Percentiles rank a stretch among this genome's conserved stretches.
phyloP scores from a whole-genome alignment of 2,888 invertebrate species.

The Drosophila vallismaia region DNA sequence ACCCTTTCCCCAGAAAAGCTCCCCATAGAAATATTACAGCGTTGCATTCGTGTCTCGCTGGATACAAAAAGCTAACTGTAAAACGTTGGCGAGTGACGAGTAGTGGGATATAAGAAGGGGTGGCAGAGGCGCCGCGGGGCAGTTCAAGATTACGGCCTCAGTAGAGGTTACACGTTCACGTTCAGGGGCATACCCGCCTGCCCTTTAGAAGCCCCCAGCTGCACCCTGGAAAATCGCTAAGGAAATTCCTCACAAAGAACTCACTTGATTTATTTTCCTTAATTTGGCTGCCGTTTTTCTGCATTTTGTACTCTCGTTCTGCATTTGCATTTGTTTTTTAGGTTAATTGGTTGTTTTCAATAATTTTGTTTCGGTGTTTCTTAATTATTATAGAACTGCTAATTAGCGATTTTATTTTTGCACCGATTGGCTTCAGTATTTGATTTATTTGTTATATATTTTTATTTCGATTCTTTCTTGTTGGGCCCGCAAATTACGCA shows the following conservation, averaged over 20 bases:
- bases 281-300: slow-evolving; percentile 33
- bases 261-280: slow-evolving; percentile 32
- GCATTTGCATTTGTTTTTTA: slow-evolving; percentile 4
- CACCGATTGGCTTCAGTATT: slow-evolving; percentile 7
- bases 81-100: slow-evolving; percentile 42
- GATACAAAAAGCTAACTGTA: slow-evolving; percentile 47
- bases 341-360: slow-evolving; percentile 15
- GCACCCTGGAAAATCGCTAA: slow-evolving; percentile 3
- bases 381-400: slow-evolving; percentile 26
- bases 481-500: slow-evolving; percentile 67
- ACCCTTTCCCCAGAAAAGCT: slow-evolving; percentile 45
- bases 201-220: background rate
- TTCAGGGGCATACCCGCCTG: slow-evolving; percentile 61
- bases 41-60: slow-evolving; percentile 60
- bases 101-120: slow-evolving; percentile 18
- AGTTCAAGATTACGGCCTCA: slow-evolving; percentile 83
- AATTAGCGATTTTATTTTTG: slow-evolving; percentile 16
- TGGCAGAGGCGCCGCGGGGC: slow-evolving; percentile 15
- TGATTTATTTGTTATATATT: slow-evolving; percentile 11
- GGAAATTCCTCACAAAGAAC: slow-evolving; percentile 26
- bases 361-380: background rate
- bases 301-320: slow-evolving; percentile 39
- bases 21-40: slow-evolving; percentile 31
- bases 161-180: slow-evolving; percentile 83
- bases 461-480: slow-evolving; percentile 35